A percentile compares a stretch with the other conserved stretches of the same genome.
Conservation (phyloP, 64 coral and sea anemone species). For the Montipora sp. region DNA sequence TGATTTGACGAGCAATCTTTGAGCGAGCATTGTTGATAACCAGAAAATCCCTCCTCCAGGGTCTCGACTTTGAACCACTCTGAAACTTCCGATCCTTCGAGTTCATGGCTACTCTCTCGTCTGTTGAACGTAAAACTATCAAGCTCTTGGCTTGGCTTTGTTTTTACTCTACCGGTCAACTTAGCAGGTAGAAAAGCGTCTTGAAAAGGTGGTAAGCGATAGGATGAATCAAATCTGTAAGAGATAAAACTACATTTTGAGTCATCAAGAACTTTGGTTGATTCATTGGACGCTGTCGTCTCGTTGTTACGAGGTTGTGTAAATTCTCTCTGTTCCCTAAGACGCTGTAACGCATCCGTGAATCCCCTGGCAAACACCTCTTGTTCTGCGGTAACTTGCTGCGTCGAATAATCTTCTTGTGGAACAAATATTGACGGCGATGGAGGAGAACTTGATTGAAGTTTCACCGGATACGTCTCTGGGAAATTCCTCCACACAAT, state of each 20-base stretch:
- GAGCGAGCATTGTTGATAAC: not conserved
- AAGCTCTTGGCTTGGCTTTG: not conserved
- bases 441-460: slow-evolving; percentile 1
- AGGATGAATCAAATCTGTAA: slow-evolving; percentile 68
- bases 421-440: not conserved
- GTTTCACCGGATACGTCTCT: slow-evolving; percentile 38
- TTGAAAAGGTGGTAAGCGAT: slow-evolving; percentile 64
- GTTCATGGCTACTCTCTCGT: slow-evolving; percentile 7
- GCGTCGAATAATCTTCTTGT: slow-evolving; percentile 51
- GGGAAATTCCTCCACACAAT: slow-evolving; percentile 75
- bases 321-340: slow-evolving; percentile 72
- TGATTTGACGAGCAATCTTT: not conserved
- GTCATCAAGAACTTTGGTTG: slow-evolving; percentile 29
- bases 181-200: slow-evolving; percentile 60
- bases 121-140: not conserved
- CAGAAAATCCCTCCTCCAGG: slow-evolving; percentile 69
- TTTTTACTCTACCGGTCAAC: slow-evolving; percentile 22
- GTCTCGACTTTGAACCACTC: slow-evolving; percentile 71
- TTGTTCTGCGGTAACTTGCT: slow-evolving; percentile 84
- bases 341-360: slow-evolving; percentile 83
- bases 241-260: slow-evolving; percentile 72
- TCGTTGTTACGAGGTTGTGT: slow-evolving; percentile 13
- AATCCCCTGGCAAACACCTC: slow-evolving; percentile 88
- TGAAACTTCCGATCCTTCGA: slow-evolving; percentile 11
- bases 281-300: slow-evolving; percentile 42